Base-by-base conservation (phyloP, 2,113 vertebrate genomes). In the Notarius quadriscutis region DNA sequence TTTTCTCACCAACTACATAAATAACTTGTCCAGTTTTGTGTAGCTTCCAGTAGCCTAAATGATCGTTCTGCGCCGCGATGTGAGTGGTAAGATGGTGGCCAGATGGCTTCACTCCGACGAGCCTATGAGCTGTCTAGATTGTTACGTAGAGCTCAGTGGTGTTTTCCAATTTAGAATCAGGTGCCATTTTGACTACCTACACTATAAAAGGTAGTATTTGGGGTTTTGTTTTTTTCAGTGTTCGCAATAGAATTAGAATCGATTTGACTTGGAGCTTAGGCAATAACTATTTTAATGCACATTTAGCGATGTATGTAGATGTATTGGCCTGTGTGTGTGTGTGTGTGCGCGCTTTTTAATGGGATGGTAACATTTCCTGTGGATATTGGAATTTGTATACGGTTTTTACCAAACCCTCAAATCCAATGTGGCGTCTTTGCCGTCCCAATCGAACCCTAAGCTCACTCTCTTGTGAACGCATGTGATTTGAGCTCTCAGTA, bases 121-220 rank as follows among this genome's bases (percentile, higher is more conserved):
- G 34, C 34, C 34, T 41, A 41, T 41, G 41, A 41, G 41, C 41
- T 41, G 3, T 41, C 41, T 41, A 41, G 41, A 41, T 41, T 41
- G 4, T 41, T 41, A 41, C 41, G 41, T 41, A 41, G 41, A 41
- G 41, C 41, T 41, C 41, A 41, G 41, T 7, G 53, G 83, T 87
- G 71, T 83, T 81, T 65, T 74, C 67, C 62, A 25, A 83, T 80
- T 87, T 86, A 84, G 82, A 78, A 78, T 55, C 71, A 86, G 69
- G 51, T 86, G 81, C 77, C 48, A 84, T 89, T 92, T 92, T 91
- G 89, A 91, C 88, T 91, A 93, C 88, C 88, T 90, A 89, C 89
- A 86, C 87, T 90, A 90, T 90, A 86, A 82, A 88, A 87, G 84
- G 74, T 87, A 79, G 88, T 90, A 91, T 89, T 89, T 84, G 81